Evolutionary conservation across 2,888 invertebrate species (phyloP).

Genomic region (Seladonia tumulorum): DNA sequence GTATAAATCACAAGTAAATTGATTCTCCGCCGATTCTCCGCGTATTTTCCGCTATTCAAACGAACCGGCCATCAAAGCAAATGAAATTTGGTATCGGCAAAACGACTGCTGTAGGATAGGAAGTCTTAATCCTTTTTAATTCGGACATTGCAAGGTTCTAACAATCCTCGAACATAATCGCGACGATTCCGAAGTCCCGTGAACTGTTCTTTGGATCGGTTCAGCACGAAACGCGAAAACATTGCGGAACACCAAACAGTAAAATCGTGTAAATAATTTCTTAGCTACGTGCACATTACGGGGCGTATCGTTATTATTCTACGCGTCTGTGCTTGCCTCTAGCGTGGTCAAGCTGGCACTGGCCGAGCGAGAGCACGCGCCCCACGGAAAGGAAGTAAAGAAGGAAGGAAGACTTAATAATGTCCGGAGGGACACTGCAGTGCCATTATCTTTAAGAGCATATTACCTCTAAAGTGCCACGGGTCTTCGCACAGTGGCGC

Average conservation of each 20-base stretch:
- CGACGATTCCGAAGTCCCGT: no score
- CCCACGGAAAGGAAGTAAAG: constrained; percentile 17
- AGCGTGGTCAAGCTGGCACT: neutral
- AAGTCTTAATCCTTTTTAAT: neutral
- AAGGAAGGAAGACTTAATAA: constrained; percentile 70
- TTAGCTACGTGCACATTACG: neutral
- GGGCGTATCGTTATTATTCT: neutral
- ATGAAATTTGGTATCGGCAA: no score
- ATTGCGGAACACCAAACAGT: neutral
- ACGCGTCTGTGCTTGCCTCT: neutral
- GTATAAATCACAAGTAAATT: no score
- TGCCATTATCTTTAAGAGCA: constrained; percentile 76
- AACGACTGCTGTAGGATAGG: no score
- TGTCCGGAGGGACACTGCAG: constrained; percentile 60
- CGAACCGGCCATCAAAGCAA: neutral
- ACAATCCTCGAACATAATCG: neutral
- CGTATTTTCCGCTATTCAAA: neutral
- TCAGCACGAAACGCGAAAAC: neutral
- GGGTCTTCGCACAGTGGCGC: constrained; percentile 56
- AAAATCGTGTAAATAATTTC: neutral
- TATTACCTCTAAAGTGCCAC: constrained; percentile 73
- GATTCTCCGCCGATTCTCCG: no score
- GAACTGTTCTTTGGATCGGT: neutral
- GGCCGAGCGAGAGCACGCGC: neutral
- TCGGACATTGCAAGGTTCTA: neutral